A percentile compares a stretch with the other conserved stretches of the same genome.
Conservation (phyloP, 2,113 vertebrate genomes). For the Turnix velox region DNA sequence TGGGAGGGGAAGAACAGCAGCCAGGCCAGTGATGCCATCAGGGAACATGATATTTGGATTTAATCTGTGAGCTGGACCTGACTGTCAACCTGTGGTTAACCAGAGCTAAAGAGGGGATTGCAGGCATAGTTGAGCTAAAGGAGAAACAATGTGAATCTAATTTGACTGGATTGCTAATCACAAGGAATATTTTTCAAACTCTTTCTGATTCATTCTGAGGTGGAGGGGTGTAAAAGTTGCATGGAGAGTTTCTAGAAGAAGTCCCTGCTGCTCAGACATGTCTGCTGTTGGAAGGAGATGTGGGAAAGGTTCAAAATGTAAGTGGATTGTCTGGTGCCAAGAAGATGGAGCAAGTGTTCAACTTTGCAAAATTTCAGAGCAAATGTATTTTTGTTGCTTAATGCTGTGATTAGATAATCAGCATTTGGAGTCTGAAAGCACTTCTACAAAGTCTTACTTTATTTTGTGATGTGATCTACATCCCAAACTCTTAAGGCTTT, state of each 20-base stretch:
- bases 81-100: neutral
- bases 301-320: neutral
- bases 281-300: neutral
- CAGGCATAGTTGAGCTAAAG: neutral
- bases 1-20: neutral
- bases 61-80: neutral
- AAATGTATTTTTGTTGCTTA: neutral
- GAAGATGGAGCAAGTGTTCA: neutral
- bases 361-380: neutral
- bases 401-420: neutral
- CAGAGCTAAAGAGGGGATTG: neutral
- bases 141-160: neutral
- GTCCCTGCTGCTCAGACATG: neutral
- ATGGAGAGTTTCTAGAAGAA: neutral
- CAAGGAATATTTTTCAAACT: neutral
- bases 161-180: conserved; percentile 18
- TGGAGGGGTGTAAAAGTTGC: neutral
- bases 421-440: neutral
- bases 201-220: neutral
- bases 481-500: neutral
- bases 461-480: neutral
- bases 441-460: neutral
- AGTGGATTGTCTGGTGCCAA: neutral
- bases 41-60: neutral
- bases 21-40: accelerated